Percentiles rank a stretch among this genome's conserved stretches.
phyloP scores from a whole-genome alignment of 2,888 invertebrate genomes.

The Pseudococcus viburni region DNA sequence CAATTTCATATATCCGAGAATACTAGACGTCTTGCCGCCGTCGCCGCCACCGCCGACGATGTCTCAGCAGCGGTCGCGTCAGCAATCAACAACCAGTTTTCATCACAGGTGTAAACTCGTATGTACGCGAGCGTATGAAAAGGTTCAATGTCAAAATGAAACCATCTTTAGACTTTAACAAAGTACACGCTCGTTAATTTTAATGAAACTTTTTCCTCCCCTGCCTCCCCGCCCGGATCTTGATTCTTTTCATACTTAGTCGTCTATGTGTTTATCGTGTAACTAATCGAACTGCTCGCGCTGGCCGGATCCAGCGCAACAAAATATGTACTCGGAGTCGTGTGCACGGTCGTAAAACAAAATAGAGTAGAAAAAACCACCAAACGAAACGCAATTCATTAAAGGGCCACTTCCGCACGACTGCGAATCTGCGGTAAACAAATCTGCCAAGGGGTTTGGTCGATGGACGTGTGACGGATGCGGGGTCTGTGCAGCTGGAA shows the following conservation, averaged over 20 bases:
- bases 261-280: conserved; percentile 7
- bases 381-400: neutral
- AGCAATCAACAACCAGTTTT: conserved; percentile 40
- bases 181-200: conserved; percentile 29
- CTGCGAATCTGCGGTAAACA: neutral
- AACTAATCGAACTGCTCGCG: neutral
- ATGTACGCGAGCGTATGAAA: neutral
- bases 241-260: neutral
- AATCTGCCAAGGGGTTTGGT: neutral
- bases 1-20: neutral
- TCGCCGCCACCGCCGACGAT: neutral
- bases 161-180: conserved; percentile 21
- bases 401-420: neutral
- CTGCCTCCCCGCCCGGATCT: neutral
- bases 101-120: conserved; percentile 33
- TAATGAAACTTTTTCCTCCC: conserved; percentile 21
- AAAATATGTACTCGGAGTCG: neutral
- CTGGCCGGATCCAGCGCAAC: too few species aligned
- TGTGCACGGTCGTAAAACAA: neutral
- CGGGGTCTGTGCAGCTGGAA: conserved; percentile 1
- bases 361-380: neutral
- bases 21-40: neutral
- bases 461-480: neutral
- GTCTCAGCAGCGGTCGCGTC: neutral
- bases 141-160: conserved; percentile 45